Base-by-base conservation (phyloP, 1,140 invertebrate genomes). In the Listronotus oregonensis region DNA sequence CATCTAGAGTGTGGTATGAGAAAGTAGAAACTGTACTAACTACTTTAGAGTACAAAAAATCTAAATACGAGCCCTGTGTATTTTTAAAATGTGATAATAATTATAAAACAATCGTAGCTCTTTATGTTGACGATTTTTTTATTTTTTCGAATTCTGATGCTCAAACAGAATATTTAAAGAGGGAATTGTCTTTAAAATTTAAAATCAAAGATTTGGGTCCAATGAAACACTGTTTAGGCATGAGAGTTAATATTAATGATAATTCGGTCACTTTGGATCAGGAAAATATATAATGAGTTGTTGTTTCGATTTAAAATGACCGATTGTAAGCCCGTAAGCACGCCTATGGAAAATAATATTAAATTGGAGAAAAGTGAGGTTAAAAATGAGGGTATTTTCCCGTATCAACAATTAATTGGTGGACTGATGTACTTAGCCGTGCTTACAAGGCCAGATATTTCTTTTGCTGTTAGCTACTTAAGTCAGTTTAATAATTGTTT, bases 401-500 rank as follows among this genome's bases (percentile, higher is more conserved):
- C 66, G 18, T 83, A 77, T 69, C 74, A 76, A 61, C 54, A 82
- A 49, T 63, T 76, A 8, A 73, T 82, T 11, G 80, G 80, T n/a
- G 65, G 67, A 44, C 67, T 83, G 9, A 75, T 81, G 69, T 82
- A 82, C 70, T 57, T 81, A 5, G 62, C 79, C 11, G 73, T 78
- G 6, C 57, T 71, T 2, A 81, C 80, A 1, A 66, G 82, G 52
- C 81, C 81, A 39, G 81, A 84, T 70, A 79, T 84, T 42, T 62
- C 77, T 6, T 83, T 70, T 71, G 66, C 77, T 47, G 77, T 83
- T 0, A 77, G 75, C 54, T 71, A 70, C 34, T 49, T 79, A 15
- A 78, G 75, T 50, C 77, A 78, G 63, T 80, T 78, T 68, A 78
- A 76, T 42, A 75, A 73, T 31, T 62, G 49, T 37, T 77, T 56